Evolutionary conservation across 2,888 invertebrate species (phyloP).

Genomic region (Caenorhabditis japonica): DNA sequence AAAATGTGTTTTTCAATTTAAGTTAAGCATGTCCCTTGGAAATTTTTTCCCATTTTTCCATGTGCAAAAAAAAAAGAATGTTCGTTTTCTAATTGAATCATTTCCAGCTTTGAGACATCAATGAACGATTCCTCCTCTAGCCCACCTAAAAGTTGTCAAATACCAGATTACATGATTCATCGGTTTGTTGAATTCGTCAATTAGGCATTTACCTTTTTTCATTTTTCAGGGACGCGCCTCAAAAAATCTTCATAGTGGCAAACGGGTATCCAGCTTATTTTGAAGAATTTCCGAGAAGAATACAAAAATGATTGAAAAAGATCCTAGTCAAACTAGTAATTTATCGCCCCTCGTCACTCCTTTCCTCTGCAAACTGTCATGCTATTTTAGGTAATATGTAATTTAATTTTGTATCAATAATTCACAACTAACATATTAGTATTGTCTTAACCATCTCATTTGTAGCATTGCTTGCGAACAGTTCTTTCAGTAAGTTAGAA

Average conservation of each 20-base stretch:
- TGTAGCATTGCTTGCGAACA: conserved; percentile 15
- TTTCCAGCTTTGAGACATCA: conserved; percentile 46
- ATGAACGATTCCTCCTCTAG: conserved; percentile 11
- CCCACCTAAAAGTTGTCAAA: conserved; percentile 29
- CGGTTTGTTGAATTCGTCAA: conserved; percentile 13
- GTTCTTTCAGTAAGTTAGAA: neutral
- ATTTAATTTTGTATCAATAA: neutral
- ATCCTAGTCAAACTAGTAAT: conserved; percentile 16
- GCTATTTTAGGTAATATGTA: too few relatives aligned
- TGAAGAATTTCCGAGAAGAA: conserved; percentile 58
- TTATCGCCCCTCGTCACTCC: too few relatives aligned
- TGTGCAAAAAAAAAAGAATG: neutral
- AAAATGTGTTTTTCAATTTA: too few relatives aligned
- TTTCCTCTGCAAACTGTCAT: too few relatives aligned
- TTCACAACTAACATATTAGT: conserved; percentile 20
- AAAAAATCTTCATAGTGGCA: conserved; percentile 59
- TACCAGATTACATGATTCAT: conserved; percentile 50
- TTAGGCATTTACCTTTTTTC: neutral
- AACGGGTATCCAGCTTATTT: conserved; percentile 61
- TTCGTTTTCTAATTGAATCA: neutral
- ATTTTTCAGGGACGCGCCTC: conserved; percentile 52
- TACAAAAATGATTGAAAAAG: neutral
- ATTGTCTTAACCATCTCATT: conserved; percentile 45
- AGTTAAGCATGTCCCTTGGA: too few relatives aligned
- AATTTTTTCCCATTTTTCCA: too few relatives aligned